Percentiles rank a stretch among this genome's conserved stretches.
Evolutionary conservation across 2,797 vertebrate species (phyloP).

Genomic region (Bradypodion ventrale): DNA sequence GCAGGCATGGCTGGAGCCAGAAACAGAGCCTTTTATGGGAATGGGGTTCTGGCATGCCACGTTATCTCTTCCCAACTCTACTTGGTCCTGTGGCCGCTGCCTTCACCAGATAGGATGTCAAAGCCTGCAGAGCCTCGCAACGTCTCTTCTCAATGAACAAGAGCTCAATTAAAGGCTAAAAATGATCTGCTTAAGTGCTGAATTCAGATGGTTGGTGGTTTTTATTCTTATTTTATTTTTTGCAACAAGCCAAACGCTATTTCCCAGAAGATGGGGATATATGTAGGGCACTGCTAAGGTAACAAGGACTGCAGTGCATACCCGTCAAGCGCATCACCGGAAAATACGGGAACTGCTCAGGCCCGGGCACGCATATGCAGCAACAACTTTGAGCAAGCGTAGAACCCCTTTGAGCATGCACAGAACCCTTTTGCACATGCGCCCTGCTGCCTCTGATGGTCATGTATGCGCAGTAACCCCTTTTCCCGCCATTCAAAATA

Average conservation of each 20-base stretch:
- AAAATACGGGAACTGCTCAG: too few species aligned
- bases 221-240: too few species aligned
- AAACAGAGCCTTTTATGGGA: conserved; percentile 66
- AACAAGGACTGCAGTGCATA: too few species aligned
- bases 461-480: too few species aligned
- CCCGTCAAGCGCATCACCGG: too few species aligned
- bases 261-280: background rate
- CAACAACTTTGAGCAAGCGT: too few species aligned
- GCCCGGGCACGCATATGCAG: too few species aligned
- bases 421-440: too few species aligned
- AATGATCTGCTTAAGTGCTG: background rate
- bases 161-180: fast-evolving
- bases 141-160: background rate
- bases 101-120: background rate
- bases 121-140: background rate
- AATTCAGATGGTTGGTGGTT: too few species aligned
- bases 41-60: background rate
- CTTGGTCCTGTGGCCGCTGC: background rate
- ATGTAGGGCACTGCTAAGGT: background rate
- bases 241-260: background rate
- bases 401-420: too few species aligned
- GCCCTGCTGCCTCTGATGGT: too few species aligned
- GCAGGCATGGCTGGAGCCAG: conserved; percentile 55
- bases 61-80: conserved; percentile 49
- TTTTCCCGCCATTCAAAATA: too few species aligned